Base-by-base conservation (phyloP, 2,113 vertebrate genomes). In the Ivindomyrus marchei region DNA sequence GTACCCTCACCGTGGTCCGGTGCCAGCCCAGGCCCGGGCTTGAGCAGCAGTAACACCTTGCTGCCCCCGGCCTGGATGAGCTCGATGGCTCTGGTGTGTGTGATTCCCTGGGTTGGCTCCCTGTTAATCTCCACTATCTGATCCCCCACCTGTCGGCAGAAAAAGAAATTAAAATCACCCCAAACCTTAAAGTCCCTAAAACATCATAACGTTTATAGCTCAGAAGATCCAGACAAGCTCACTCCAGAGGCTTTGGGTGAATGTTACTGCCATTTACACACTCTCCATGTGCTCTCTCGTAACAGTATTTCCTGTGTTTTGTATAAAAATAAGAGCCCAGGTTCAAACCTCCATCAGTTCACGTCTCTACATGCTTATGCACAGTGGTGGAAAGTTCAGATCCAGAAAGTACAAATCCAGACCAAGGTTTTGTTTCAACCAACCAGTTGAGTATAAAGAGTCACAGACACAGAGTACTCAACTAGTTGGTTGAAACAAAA, bases 91-190 rank as follows among this genome's bases (percentile, higher is more conserved):
- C 97, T 93, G 0, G 97, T 97, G 74, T 97, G 97, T 86, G 97
- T 97, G 92, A 97, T 97, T 84, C 96, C 97, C 91, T 97, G 96
- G 0, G 97, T 97, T 24, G 96, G 96, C 21, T 97, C 97, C 42
- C 97, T 96, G 1, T 97, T 97, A 77, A 97, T 97, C 92, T 97
- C 97, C 74, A 97, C 97, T 45, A 97, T 97, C 90, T 97, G 97
- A 93, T 97, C 97, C 21, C 97, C 97, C 83, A 97, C 97, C 97
- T 97, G 90, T 49, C 83, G 85, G 7, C 24, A 77, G 8, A 11
- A 27, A 31, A 70, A 70, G 47, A 50, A 83, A 39, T 80, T 6
- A 19, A 42, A 6, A 80, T 80, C 5, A 80, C 74, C 36, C 0
- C 36, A 42, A 80, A 39, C 15, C 36, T 17, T n/a, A 66, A 27